These are phyloP conservation scores for Condylostylus longicornis DNA, from an alignment of 1,140 invertebrate species.

Conservation along the genomic window DNA sequence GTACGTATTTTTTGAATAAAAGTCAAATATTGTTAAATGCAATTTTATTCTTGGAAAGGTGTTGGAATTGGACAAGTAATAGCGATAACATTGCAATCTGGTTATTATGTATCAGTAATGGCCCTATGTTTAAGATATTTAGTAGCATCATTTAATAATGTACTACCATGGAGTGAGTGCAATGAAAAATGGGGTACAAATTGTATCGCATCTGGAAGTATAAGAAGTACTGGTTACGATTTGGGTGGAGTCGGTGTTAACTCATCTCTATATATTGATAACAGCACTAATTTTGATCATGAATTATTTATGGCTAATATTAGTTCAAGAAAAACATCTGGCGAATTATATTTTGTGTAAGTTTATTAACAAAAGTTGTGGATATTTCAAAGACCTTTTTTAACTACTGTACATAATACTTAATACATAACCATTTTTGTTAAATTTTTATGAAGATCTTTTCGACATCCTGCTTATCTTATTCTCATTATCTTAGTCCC, in stretches of 20 bases:
- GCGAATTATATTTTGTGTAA: conserved; percentile 31
- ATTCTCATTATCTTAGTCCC: no score
- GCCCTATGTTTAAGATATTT: conserved; percentile 53
- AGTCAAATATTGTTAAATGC: no score
- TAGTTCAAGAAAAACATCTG: conserved; percentile 24
- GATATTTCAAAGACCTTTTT: no score
- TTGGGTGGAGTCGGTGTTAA: no score
- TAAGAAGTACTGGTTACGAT: conserved; percentile 1
- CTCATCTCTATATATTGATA: no score
- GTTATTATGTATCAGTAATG: conserved; percentile 59
- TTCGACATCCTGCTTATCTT: no score
- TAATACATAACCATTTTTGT: no score
- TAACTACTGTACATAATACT: no score
- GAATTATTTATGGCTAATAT: conserved; percentile 4
- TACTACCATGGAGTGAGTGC: conserved; percentile 54
- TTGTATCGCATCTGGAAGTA: conserved; percentile 29
- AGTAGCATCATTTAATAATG: conserved; percentile 42
- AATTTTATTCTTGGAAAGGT: conserved; percentile 40
- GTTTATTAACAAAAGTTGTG: no score
- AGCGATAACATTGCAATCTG: conserved; percentile 50
- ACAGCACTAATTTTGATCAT: no score
- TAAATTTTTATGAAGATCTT: no score
- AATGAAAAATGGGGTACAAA: conserved; percentile 38
- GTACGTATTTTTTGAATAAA: not conserved
- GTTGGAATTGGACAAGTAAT: conserved; percentile 60